phyloP scores from a whole-genome alignment of 2,113 vertebrate genomes.

The Scomber colias region DNA sequence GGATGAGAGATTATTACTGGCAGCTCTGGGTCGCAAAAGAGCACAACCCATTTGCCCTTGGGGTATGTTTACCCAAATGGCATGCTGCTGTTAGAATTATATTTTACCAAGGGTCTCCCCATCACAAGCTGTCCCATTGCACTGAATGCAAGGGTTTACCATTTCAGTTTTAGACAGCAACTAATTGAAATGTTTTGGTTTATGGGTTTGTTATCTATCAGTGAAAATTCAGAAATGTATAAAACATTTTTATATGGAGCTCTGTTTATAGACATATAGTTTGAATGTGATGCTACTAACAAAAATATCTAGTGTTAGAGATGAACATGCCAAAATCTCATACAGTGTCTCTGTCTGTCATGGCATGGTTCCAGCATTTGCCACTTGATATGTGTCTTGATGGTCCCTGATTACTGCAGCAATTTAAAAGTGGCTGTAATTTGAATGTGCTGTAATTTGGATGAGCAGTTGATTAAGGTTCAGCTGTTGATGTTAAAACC shows the following conservation, averaged over 20 bases:
- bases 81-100: conserved; percentile 24
- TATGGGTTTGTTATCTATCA: neutral
- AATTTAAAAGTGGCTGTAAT: conserved; percentile 20
- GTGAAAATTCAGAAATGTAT: neutral
- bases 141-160: neutral
- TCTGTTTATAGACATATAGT: neutral
- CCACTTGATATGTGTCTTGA: neutral
- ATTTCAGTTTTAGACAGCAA: neutral
- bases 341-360: neutral
- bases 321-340: neutral
- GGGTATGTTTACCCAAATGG: conserved; percentile 52
- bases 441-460: conserved; percentile 17
- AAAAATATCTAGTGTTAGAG: neutral
- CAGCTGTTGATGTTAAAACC: neutral
- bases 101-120: conserved; percentile 13
- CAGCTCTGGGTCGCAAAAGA: conserved; percentile 58
- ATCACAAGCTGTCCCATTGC: conserved; percentile 13
- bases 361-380: neutral
- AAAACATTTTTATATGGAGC: neutral
- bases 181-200: neutral
- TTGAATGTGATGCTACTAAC: neutral
- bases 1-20: conserved; percentile 70
- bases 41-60: conserved; percentile 64
- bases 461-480: conserved; percentile 20
- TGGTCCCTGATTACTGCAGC: conserved; percentile 17